Evolutionary conservation across 2,797 vertebrate species (phyloP).

Genomic region (Aythya fuligula): DNA sequence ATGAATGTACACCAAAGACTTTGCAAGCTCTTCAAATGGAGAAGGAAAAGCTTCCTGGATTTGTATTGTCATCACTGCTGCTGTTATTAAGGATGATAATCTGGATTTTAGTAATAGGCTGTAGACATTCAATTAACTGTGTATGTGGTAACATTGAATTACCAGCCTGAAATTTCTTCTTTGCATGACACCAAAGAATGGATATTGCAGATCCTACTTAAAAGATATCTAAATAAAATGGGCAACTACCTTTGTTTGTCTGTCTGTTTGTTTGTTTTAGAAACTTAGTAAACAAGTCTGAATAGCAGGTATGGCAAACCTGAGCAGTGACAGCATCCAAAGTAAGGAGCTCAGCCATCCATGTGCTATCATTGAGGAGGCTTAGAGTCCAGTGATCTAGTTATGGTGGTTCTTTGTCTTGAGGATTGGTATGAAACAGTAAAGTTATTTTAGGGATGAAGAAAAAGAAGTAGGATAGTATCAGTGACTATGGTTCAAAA

Average conservation of each 20-base stretch:
- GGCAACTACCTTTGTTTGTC: neutral
- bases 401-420: neutral
- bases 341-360: neutral
- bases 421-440: neutral
- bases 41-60: neutral
- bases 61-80: neutral
- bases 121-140: neutral
- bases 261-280: neutral
- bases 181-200: neutral
- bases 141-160: neutral
- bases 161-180: neutral
- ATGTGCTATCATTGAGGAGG: neutral
- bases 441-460: neutral
- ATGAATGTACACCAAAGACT: neutral
- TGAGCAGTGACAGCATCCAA: neutral
- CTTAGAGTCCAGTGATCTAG: neutral
- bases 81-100: neutral
- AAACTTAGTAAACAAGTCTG: neutral
- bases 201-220: neutral
- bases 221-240: neutral
- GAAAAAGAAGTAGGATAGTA: neutral
- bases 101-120: neutral
- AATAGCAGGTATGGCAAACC: neutral
- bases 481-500: neutral
- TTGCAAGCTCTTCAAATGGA: neutral